Conservation (phyloP, 35 echinoderm and acorn worm species). For the Anneissia japonica region DNA sequence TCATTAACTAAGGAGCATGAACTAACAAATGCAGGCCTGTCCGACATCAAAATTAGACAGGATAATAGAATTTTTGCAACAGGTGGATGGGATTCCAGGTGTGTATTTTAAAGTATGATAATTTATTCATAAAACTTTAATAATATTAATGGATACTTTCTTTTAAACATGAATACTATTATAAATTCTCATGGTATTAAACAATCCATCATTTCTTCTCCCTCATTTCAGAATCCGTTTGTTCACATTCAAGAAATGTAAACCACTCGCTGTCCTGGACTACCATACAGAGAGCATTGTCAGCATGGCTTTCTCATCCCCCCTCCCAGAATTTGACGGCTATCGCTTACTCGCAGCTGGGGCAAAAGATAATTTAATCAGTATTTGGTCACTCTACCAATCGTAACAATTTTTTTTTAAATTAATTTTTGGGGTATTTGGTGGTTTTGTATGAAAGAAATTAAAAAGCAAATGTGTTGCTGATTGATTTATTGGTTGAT, state of each 20-base stretch:
- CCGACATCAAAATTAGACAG: slow-evolving; percentile 46
- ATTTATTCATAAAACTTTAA: not conserved
- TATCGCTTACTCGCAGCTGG: slow-evolving; percentile 64
- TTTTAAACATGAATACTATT: not conserved
- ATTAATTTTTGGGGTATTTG: too few relatives aligned
- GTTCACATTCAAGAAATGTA: slow-evolving; percentile 70
- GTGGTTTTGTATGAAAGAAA: too few relatives aligned
- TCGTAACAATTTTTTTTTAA: not conserved
- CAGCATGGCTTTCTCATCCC: slow-evolving; percentile 51
- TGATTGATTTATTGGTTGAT: too few relatives aligned
- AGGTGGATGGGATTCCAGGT: slow-evolving; percentile 88
- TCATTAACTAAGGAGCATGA: not conserved
- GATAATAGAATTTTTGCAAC: slow-evolving; percentile 57
- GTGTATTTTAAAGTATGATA: not conserved
- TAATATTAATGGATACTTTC: not conserved
- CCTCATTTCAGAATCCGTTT: slow-evolving; percentile 60
- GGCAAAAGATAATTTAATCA: slow-evolving; percentile 83
- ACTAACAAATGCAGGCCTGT: slow-evolving; percentile 72
- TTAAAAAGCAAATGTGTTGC: too few relatives aligned
- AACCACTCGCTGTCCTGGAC: slow-evolving; percentile 66
- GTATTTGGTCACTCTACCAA: slow-evolving; percentile 83
- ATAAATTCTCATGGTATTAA: not conserved
- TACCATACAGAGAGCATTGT: slow-evolving; percentile 70
- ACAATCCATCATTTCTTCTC: not conserved
- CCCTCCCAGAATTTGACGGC: slow-evolving; percentile 9